Conservation (phyloP, 92 coral and sea anemone species). For the Bergia puertoricense region DNA sequence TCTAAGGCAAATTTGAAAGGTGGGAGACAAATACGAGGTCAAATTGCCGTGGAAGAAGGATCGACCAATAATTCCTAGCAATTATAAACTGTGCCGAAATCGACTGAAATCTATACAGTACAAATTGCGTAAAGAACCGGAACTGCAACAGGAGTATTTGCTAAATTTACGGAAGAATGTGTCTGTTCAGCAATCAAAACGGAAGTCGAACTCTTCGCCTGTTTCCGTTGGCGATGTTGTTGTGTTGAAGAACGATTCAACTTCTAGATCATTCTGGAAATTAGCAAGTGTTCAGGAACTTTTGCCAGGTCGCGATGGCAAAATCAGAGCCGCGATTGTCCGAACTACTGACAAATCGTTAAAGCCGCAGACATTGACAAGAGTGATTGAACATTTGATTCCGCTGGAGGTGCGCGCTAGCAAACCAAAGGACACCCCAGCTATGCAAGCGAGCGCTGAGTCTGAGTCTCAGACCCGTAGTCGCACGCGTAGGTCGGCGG, state of each 20-base stretch:
- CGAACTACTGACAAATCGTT: neutral
- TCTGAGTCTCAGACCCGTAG: slow-evolving; percentile 16
- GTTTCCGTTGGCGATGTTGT: neutral
- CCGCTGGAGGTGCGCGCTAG: slow-evolving; percentile 8
- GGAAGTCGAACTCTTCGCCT: slow-evolving; percentile 7
- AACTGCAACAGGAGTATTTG: neutral
- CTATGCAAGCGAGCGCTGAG: neutral
- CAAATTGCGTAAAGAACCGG: slow-evolving; percentile 28
- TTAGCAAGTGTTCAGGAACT: neutral
- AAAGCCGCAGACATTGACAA: neutral
- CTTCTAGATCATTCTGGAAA: neutral
- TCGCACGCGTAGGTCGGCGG: neutral
- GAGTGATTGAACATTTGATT: neutral
- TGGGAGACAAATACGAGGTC: slow-evolving; percentile 60
- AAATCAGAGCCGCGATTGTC: neutral
- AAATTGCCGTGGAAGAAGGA: slow-evolving; percentile 69
- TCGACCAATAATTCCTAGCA: slow-evolving; percentile 37
- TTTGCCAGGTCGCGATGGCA: neutral
- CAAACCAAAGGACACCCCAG: neutral
- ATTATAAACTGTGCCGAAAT: slow-evolving; percentile 55
- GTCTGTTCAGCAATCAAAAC: neutral
- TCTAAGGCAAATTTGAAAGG: neutral
- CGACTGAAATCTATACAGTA: slow-evolving; percentile 56
- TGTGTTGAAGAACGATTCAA: neutral
- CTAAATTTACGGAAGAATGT: neutral